Base-by-base conservation (phyloP, 2,888 invertebrate genomes). In the Cheilosia pagana region DNA sequence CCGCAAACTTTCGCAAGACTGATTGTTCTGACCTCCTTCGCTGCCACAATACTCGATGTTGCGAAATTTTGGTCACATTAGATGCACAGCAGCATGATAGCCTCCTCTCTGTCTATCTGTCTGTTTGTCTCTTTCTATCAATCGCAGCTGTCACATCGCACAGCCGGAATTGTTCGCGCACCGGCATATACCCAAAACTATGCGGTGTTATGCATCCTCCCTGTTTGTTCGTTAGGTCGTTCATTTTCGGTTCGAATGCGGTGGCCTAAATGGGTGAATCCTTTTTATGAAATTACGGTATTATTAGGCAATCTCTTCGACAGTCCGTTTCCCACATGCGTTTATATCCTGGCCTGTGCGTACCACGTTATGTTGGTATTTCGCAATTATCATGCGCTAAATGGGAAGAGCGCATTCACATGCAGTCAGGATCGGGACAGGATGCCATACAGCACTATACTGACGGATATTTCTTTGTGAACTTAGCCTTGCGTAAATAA, bases 251-350 rank as follows among this genome's bases (percentile, higher is more conserved):
- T 71, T 21, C 43, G 48, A 71, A 53, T 70, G 81, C 59, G 67
- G 77, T 72, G 67, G 82, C 55, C 50, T 57, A 43, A 82, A 78
- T 78, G 71, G 72, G 55, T 62, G 77, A 77, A 72, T 77, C 48
- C 62, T 77, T 77, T 75, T 57, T 68, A 82, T 72, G 62, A 74
- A 82, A 82, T 82, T 52, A 82, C 82, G 50, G 67, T 72, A 50
- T 68, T 82, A 78, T 82, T 72, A 77, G 72, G 72, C 67, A 72
- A 82, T 78, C 82, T 82, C 65, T 59, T 48, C 65, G 39, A 59
- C 59, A 63, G 45, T 62, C 52, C 45, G 39, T 55, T 62, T 43
- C 62, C 52, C 52, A 50, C 63, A 71, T 50, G 52, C 52, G 39
- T 59, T 39, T 76, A 45, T 71, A 76, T 76, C 63, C 62, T 68